phyloP scores from a whole-genome alignment of 1,140 invertebrate species.

The Drosophila azteca region DNA sequence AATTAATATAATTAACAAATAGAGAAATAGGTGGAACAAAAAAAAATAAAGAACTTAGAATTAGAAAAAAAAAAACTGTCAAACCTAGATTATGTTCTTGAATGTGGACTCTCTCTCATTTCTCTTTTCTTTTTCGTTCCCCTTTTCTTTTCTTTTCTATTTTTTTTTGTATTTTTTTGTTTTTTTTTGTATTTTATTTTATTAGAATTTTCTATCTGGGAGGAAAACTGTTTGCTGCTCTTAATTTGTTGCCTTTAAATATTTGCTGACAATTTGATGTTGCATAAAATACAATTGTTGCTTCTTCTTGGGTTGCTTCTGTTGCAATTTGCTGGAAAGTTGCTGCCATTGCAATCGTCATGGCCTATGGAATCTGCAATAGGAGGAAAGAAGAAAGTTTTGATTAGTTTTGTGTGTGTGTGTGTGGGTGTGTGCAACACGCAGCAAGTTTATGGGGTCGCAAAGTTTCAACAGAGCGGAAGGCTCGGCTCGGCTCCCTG shows the following conservation, averaged over 20 bases:
- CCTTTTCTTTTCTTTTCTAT: conserved; percentile 40
- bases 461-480: neutral
- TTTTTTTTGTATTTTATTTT: conserved; percentile 38
- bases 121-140: conserved; percentile 4
- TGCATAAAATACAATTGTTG: conserved; percentile 83
- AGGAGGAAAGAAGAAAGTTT: conserved; percentile 45
- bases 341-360: conserved; percentile 89
- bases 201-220: conserved; percentile 49
- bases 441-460: too few relatives aligned
- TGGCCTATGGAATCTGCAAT: conserved; percentile 89
- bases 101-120: conserved; percentile 43
- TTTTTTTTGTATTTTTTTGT: conserved; percentile 34
- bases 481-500: neutral
- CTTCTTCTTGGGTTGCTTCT: conserved; percentile 56
- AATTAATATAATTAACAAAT: conserved; percentile 71
- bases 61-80: conserved; percentile 57
- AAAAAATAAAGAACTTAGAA: conserved; percentile 65
- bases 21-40: conserved; percentile 18
- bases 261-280: conserved; percentile 78
- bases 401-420: conserved; percentile 61
- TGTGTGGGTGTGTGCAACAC: conserved; percentile 9
- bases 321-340: conserved; percentile 81
- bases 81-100: conserved; percentile 51
- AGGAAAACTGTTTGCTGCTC: conserved; percentile 31
- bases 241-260: conserved; percentile 75